phyloP scores from a whole-genome alignment of 37 sponge, comb jelly and placozoan species.

The Halichondria panicea region DNA sequence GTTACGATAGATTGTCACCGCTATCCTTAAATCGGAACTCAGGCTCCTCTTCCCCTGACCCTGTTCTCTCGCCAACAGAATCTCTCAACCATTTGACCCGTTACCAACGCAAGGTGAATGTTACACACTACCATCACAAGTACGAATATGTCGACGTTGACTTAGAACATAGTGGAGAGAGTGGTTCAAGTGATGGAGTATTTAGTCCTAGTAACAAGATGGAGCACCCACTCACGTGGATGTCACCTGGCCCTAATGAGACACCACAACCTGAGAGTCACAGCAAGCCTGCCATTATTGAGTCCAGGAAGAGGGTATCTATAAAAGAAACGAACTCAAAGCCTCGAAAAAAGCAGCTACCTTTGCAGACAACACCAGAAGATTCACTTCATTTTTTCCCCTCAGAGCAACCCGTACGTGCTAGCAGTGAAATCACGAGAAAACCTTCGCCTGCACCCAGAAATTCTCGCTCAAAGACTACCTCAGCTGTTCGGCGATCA shows the following conservation, averaged over 20 bases:
- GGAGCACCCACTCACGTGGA: conserved; percentile 21
- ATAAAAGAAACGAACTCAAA: neutral
- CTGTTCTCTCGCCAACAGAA: neutral
- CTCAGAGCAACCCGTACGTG: too few relatives aligned
- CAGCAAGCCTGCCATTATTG: neutral
- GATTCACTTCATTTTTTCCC: neutral
- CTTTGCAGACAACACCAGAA: conserved; percentile 4
- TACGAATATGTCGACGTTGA: conserved; percentile 41
- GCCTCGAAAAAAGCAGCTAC: conserved; percentile 27
- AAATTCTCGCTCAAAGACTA: neutral
- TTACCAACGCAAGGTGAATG: conserved; percentile 26
- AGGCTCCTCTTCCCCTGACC: conserved; percentile 30
- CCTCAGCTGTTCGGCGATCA: neutral
- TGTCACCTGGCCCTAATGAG: neutral
- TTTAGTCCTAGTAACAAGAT: neutral
- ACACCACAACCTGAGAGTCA: too few relatives aligned
- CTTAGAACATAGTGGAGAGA: neutral
- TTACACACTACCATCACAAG: conserved; percentile 9
- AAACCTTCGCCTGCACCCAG: neutral
- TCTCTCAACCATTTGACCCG: neutral
- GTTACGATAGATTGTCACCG: conserved; percentile 3
- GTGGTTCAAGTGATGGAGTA: neutral
- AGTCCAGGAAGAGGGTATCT: neutral
- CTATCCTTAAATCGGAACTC: neutral
- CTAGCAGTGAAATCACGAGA: neutral